Conservation (phyloP, 2,888 invertebrate species). For the Orgyia antiqua region DNA sequence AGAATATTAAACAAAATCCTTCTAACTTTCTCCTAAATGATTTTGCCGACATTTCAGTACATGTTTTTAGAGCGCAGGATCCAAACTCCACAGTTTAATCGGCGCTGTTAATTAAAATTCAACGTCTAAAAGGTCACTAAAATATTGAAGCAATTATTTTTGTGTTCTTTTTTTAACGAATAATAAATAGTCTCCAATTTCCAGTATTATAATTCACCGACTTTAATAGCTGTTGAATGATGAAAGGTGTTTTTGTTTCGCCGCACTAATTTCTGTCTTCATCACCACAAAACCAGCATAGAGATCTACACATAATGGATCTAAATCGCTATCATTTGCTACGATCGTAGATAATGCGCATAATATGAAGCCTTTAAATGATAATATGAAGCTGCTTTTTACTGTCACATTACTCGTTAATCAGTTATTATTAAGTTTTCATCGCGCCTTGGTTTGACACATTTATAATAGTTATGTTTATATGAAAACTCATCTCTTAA, state of each 20-base stretch:
- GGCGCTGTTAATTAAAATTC: slow-evolving; percentile 14
- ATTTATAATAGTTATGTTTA: too few species aligned
- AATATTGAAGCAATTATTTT: slow-evolving; percentile 15
- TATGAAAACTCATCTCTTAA: slow-evolving; percentile 1
- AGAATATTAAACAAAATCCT: background rate
- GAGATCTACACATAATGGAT: too few species aligned
- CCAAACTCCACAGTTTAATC: slow-evolving; percentile 15
- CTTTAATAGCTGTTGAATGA: slow-evolving; percentile 9
- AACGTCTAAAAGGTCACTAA: slow-evolving; percentile 12
- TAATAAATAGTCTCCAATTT: slow-evolving; percentile 14
- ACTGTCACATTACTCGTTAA: too few species aligned
- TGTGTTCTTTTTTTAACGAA: too few species aligned
- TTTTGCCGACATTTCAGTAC: slow-evolving; percentile 2
- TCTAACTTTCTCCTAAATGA: slow-evolving; percentile 6
- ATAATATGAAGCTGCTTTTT: too few species aligned
- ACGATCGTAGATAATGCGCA: too few species aligned
- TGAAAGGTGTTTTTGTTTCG: slow-evolving; percentile 9
- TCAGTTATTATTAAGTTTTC: too few species aligned
- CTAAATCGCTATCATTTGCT: too few species aligned
- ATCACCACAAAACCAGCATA: slow-evolving; percentile 4
- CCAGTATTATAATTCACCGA: slow-evolving; percentile 9
- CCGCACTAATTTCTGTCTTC: slow-evolving; percentile 1
- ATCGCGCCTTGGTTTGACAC: too few species aligned
- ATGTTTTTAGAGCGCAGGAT: background rate
- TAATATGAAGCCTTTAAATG: too few species aligned